phyloP scores from a whole-genome alignment of 92 coral and sea anemone genomes.

The Galaxea fascicularis region DNA sequence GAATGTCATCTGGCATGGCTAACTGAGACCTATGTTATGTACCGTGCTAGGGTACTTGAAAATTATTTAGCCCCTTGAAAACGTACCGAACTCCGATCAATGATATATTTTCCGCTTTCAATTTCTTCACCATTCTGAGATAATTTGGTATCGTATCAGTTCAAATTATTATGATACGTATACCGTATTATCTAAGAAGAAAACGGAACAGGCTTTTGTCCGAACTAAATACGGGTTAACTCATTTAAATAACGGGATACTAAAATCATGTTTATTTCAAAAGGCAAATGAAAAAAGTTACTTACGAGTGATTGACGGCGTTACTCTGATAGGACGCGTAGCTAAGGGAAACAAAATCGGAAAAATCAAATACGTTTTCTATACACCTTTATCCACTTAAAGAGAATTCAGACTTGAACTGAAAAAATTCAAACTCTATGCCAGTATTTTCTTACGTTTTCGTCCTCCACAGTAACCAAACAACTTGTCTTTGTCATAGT shows the following conservation, averaged over 20 bases:
- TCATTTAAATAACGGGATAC: too few relatives aligned
- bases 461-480: conserved; percentile 54
- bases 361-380: neutral
- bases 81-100: neutral
- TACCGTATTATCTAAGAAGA: too few relatives aligned
- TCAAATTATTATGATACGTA: too few relatives aligned
- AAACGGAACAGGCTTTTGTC: too few relatives aligned
- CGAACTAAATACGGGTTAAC: too few relatives aligned
- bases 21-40: too few relatives aligned
- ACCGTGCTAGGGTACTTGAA: too few relatives aligned
- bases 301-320: conserved; percentile 41
- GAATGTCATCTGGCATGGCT: too few relatives aligned
- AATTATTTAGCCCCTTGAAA: neutral
- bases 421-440: neutral
- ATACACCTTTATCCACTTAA: neutral
- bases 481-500: conserved; percentile 40
- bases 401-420: neutral
- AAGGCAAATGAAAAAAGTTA: neutral
- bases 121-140: too few relatives aligned
- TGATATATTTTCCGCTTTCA: too few relatives aligned
- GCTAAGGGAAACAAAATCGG: neutral
- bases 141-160: too few relatives aligned
- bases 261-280: too few relatives aligned
- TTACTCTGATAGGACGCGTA: conserved; percentile 23
- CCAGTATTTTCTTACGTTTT: conserved; percentile 16